Percentiles rank a stretch among this genome's conserved stretches.
phyloP scores from a whole-genome alignment of 1,140 invertebrate species.

The Drosophila navojoa region DNA sequence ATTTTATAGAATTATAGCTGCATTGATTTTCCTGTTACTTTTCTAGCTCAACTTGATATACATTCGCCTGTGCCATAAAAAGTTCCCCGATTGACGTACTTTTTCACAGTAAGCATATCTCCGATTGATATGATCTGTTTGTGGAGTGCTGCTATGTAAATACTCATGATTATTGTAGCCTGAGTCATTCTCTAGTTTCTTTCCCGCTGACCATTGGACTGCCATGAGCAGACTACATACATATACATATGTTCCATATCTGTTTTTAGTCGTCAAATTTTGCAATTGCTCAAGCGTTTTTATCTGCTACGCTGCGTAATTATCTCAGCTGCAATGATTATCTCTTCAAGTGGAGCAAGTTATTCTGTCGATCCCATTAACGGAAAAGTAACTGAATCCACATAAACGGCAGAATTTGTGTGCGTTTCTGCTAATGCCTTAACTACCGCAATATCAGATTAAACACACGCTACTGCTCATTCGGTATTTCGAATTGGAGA shows the following conservation, averaged over 20 bases:
- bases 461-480: too few relatives aligned
- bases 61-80: too few relatives aligned
- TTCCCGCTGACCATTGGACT: not conserved
- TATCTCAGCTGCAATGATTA: constrained; percentile 12
- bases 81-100: too few relatives aligned
- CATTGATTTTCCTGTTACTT: too few relatives aligned
- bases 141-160: not conserved
- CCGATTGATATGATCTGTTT: not conserved
- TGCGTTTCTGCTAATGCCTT: too few relatives aligned
- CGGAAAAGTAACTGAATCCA: constrained; percentile 19
- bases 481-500: too few relatives aligned
- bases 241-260: too few relatives aligned
- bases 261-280: constrained; percentile 49
- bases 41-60: too few relatives aligned
- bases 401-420: constrained; percentile 15
- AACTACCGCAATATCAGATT: too few relatives aligned
- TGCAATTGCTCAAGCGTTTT: constrained; percentile 54
- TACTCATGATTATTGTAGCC: not conserved
- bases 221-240: not conserved
- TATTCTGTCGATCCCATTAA: constrained; percentile 31
- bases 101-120: not conserved
- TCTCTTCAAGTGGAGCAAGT: constrained; percentile 20
- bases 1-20: too few relatives aligned
- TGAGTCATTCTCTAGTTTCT: too few relatives aligned
- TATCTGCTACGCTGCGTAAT: constrained; percentile 62